phyloP scores from a whole-genome alignment of 2,888 invertebrate species.

The Machimus atricapillus region DNA sequence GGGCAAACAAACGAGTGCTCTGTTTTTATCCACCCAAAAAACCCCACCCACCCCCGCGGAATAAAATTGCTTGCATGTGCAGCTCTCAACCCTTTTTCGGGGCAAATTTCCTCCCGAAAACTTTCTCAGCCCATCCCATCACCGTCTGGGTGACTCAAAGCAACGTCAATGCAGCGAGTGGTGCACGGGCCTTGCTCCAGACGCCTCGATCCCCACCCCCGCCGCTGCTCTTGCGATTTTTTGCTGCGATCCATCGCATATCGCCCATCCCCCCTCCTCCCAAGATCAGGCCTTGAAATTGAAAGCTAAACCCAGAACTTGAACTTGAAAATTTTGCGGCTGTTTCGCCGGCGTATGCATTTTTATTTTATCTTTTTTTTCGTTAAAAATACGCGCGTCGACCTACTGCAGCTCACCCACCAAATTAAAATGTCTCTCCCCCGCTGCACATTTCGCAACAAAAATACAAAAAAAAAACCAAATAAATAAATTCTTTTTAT shows the following conservation, averaged over 20 bases:
- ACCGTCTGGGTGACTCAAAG: neutral
- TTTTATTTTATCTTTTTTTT: neutral
- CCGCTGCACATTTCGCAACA: neutral
- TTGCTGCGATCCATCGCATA: neutral
- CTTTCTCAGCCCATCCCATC: neutral
- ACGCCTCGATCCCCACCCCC: neutral
- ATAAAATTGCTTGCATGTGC: neutral
- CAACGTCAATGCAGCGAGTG: neutral
- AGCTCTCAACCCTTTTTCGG: neutral
- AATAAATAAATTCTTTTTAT: neutral
- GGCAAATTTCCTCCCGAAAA: neutral
- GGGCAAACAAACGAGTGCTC: neutral
- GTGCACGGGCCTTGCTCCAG: neutral
- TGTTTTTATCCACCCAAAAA: neutral
- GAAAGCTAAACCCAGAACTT: neutral
- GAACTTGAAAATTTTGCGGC: neutral
- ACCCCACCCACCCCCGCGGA: neutral
- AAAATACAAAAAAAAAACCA: neutral
- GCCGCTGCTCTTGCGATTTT: neutral
- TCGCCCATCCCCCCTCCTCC: neutral
- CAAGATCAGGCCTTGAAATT: neutral
- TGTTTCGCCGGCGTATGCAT: neutral
- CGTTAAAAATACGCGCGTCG: neutral
- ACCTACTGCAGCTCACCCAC: neutral
- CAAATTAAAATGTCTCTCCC: neutral